These are phyloP conservation scores for Plotosus lineatus DNA, from an alignment of 2,113 vertebrate species.

Conservation along the genomic window DNA sequence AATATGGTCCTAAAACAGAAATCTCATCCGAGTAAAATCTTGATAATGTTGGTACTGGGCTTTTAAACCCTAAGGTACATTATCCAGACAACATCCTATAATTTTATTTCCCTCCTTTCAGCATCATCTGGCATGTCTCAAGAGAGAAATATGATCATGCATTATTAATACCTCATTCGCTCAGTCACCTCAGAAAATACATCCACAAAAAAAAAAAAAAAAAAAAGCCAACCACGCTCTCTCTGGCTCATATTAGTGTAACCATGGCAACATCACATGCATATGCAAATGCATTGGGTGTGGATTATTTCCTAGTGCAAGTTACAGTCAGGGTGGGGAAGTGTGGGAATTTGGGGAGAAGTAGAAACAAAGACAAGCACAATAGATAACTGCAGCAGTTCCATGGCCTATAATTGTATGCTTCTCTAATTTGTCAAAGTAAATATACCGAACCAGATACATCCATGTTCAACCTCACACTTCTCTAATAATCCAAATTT, in stretches of 20 bases:
- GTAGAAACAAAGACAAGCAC: neutral
- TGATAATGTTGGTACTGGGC: neutral
- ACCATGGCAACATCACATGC: constrained; percentile 49
- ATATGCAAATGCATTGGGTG: constrained; percentile 32
- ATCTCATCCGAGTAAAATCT: neutral
- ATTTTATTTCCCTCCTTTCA: constrained; percentile 33
- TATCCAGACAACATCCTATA: constrained; percentile 11
- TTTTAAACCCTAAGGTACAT: neutral
- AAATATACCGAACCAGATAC: neutral
- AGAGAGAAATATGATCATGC: constrained; percentile 44
- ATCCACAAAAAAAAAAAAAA: constrained; percentile 17
- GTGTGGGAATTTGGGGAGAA: constrained; percentile 14
- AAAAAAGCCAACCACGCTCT: constrained; percentile 34
- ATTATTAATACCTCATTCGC: constrained; percentile 44
- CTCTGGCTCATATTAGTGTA: constrained; percentile 40
- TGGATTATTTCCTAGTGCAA: constrained; percentile 14
- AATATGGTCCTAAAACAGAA: neutral
- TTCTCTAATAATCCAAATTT: neutral
- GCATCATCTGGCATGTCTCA: constrained; percentile 16
- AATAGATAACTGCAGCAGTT: neutral
- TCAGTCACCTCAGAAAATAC: constrained; percentile 47
- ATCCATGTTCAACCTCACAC: neutral
- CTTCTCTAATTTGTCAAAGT: neutral
- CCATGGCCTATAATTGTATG: neutral
- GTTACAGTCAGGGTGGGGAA: constrained; percentile 19